Percentiles rank a stretch among this genome's conserved stretches.
Evolutionary conservation across 2,797 vertebrate genomes (phyloP).

Genomic region (Aulostomus chinensis): DNA sequence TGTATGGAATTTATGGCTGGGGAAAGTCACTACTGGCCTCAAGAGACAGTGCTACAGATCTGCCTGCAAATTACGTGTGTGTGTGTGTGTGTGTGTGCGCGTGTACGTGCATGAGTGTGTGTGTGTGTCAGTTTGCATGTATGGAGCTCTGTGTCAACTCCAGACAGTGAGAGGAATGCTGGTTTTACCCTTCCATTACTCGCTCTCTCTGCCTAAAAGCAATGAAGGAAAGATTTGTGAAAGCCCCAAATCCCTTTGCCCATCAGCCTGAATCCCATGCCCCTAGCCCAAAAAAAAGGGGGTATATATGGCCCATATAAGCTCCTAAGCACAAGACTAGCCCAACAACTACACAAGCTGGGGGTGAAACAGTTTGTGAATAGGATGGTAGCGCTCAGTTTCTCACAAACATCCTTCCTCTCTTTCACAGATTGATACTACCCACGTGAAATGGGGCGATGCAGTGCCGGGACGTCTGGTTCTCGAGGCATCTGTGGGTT

Average conservation of each 20-base stretch:
- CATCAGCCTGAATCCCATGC: conserved; percentile 51
- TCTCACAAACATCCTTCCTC: conserved; percentile 26
- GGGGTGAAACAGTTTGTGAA: conserved; percentile 57
- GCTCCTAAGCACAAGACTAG: conserved; percentile 55
- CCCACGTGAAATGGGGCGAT: conserved; percentile 10
- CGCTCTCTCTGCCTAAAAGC: conserved; percentile 58
- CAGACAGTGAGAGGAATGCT: conserved; percentile 76
- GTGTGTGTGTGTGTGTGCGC: conserved; percentile 12
- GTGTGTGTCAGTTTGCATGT: conserved; percentile 49
- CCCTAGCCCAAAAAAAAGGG: conserved; percentile 33
- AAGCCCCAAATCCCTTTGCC: conserved; percentile 36
- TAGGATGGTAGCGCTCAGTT: conserved; percentile 62
- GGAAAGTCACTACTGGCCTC: conserved; percentile 91
- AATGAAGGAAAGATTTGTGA: conserved; percentile 49
- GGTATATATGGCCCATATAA: conserved; percentile 40
- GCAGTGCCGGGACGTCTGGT: conserved; percentile 19
- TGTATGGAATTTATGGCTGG: conserved; percentile 85
- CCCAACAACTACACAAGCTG: conserved; percentile 51
- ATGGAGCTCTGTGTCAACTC: conserved; percentile 58
- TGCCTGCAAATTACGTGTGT: conserved; percentile 77
- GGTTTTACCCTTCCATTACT: conserved; percentile 71
- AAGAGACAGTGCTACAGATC: conserved; percentile 92
- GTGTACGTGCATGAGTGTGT: conserved; percentile 9
- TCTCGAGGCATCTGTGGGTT: conserved; percentile 53
- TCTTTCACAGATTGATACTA: conserved; percentile 10